phyloP scores from a whole-genome alignment of 1,140 invertebrate genomes.

The Tetranychus cinnabarinus region DNA sequence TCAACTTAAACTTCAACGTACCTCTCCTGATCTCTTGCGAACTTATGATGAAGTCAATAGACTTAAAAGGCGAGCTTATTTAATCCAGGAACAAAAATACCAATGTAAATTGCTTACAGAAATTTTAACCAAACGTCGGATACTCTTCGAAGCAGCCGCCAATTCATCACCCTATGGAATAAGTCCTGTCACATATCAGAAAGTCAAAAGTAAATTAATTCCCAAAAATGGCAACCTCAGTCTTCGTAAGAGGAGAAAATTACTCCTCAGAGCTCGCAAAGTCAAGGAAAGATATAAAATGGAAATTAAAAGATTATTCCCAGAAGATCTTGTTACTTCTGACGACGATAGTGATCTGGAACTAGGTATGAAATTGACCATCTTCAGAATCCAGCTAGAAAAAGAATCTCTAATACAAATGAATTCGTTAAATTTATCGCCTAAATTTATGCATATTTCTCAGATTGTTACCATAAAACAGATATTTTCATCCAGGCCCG shows the following conservation, averaged over 20 bases:
- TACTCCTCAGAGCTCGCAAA: background rate
- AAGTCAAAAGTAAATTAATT: background rate
- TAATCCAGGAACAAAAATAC: slow-evolving; percentile 1
- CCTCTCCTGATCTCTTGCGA: slow-evolving; percentile 1
- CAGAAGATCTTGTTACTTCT: background rate
- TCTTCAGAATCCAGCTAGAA: too few relatives aligned
- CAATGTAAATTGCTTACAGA: slow-evolving; percentile 1
- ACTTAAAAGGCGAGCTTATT: background rate
- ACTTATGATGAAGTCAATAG: background rate
- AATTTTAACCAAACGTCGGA: background rate
- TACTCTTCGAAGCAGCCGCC: background rate
- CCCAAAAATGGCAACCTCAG: background rate
- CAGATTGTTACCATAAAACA: too few relatives aligned
- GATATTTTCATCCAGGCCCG: too few relatives aligned
- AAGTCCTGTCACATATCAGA: background rate
- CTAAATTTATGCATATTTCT: too few relatives aligned
- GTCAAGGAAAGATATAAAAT: background rate
- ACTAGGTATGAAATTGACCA: background rate
- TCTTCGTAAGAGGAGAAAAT: background rate
- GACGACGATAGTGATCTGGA: background rate
- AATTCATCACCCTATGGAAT: background rate
- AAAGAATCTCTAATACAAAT: too few relatives aligned
- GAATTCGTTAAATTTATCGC: background rate
- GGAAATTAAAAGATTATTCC: background rate
- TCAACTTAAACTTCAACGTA: background rate